Conservation (phyloP, 2,113 vertebrate species). For the Tragelaphus imberbis region DNA sequence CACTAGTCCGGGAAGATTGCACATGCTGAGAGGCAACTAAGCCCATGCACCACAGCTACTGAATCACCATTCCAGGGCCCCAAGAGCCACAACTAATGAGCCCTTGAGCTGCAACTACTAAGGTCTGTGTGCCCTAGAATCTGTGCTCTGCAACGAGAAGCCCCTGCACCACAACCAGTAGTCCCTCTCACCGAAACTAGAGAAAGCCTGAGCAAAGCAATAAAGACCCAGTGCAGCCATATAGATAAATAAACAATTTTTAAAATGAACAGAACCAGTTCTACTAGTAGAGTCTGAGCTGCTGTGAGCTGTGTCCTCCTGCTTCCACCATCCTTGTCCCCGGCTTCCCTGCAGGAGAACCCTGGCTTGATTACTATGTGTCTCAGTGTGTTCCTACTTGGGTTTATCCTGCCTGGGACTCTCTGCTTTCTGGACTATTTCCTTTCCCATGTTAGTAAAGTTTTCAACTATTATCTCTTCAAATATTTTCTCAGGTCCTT, state of each 20-base stretch:
- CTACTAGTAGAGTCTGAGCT: not conserved
- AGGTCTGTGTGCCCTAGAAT: not conserved
- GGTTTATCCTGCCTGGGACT: not conserved
- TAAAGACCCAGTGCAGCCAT: not conserved
- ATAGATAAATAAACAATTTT: not conserved
- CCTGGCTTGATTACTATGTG: not conserved
- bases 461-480: not conserved
- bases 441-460: not conserved
- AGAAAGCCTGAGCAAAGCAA: not conserved
- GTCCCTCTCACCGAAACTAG: not conserved
- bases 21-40: not conserved
- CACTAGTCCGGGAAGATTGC: not conserved
- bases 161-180: rapidly evolving
- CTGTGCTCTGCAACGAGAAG: not conserved
- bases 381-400: not conserved
- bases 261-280: not conserved
- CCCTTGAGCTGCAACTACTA: not conserved
- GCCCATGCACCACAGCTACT: not conserved
- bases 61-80: not conserved
- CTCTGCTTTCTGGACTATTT: not conserved
- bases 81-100: not conserved
- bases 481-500: not conserved
- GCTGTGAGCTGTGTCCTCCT: not conserved
- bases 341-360: not conserved
- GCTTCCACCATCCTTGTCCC: not conserved